Evolutionary conservation across 2,113 vertebrate species (phyloP).

Genomic region (Semicossyphus pulcher): DNA sequence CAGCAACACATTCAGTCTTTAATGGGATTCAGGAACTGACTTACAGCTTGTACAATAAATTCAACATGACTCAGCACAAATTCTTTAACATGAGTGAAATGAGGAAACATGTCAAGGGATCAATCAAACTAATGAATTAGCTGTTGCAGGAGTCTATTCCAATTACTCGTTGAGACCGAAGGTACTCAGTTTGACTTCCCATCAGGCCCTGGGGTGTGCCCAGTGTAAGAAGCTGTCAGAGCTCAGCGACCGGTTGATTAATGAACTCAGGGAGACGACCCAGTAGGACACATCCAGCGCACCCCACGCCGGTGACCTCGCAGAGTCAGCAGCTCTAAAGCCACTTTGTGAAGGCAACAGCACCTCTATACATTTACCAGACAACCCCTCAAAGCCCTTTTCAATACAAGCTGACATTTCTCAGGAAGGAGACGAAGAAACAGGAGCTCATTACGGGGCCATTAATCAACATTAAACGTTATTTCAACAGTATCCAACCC

Average conservation of each 20-base stretch:
- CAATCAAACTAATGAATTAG: constrained; percentile 9
- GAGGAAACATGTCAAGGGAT: neutral
- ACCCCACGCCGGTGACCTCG: constrained; percentile 28
- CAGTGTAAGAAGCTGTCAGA: constrained; percentile 44
- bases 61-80: neutral
- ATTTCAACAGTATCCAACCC: constrained; percentile 32
- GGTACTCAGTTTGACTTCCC: constrained; percentile 34
- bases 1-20: constrained; percentile 13
- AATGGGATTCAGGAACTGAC: neutral
- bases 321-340: constrained; percentile 26
- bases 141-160: neutral
- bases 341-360: constrained; percentile 25
- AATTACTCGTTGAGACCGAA: neutral
- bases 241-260: constrained; percentile 43
- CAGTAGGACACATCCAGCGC: constrained; percentile 31
- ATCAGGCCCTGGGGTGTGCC: constrained; percentile 26
- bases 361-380: constrained; percentile 22
- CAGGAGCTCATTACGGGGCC: constrained; percentile 35
- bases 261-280: constrained; percentile 37
- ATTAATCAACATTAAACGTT: constrained; percentile 49
- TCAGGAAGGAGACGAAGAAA: constrained; percentile 27
- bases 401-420: constrained; percentile 38
- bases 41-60: neutral
- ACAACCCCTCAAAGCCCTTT: constrained; percentile 23
- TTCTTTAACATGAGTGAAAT: neutral